A percentile compares a stretch with the other conserved stretches of the same genome.
Evolutionary conservation across 1,140 invertebrate species (phyloP).

Genomic region (Ditylenchus dipsaci): DNA sequence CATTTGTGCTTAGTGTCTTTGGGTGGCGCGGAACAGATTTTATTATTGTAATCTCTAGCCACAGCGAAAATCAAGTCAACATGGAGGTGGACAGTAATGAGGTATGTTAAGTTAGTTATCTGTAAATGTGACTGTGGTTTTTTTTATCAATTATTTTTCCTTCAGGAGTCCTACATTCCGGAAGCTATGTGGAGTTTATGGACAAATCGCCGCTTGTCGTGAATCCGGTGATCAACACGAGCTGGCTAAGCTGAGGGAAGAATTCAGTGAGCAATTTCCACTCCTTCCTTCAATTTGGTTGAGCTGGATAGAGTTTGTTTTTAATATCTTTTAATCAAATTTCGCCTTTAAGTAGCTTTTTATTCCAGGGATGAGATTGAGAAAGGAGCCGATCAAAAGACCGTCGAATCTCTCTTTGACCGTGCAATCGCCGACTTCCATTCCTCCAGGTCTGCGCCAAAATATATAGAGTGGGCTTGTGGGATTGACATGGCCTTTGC

Average conservation of each 20-base stretch:
- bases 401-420: conserved; percentile 15
- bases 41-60: no score
- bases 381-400: not conserved
- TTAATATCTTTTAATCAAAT: not conserved
- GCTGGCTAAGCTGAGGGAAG: not conserved
- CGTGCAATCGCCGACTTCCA: conserved; percentile 15
- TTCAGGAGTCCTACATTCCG: conserved; percentile 4
- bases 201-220: not conserved
- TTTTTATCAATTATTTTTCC: not conserved
- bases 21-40: no score
- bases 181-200: not conserved
- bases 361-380: conserved; percentile 22
- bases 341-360: not conserved
- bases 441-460: not conserved
- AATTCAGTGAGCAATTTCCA: conserved; percentile 12
- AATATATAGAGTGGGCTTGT: conserved; percentile 2
- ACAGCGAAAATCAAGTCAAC: not conserved
- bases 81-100: not conserved
- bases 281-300: conserved; percentile 12
- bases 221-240: not conserved
- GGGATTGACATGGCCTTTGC: not conserved
- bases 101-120: not conserved
- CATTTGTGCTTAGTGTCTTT: no score
- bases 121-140: not conserved
- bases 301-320: conserved; percentile 20